Conservation (phyloP, 2,888 invertebrate genomes). For the Oasisia sp. region DNA sequence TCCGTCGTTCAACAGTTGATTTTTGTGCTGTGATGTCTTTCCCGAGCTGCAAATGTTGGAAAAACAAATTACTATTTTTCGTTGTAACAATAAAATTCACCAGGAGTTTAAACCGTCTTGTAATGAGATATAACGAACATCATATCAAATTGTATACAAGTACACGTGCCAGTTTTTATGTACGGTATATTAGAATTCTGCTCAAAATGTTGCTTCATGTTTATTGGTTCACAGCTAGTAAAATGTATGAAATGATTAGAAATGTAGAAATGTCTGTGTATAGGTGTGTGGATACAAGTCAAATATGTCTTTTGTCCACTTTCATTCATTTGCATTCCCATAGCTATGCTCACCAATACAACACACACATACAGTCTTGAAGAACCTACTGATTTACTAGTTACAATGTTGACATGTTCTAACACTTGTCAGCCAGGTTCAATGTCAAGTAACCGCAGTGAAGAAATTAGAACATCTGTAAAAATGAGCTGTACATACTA, state of each 20-base stretch:
- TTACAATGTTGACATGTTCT: not conserved
- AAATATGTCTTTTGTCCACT: not conserved
- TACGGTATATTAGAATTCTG: no score
- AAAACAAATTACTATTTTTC: not conserved
- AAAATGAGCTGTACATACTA: no score
- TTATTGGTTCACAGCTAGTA: not conserved
- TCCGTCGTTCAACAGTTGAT: not conserved
- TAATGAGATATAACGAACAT: no score
- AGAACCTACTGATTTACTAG: not conserved
- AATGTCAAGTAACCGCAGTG: not conserved
- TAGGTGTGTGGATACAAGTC: not conserved
- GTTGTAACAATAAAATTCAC: not conserved
- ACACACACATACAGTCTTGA: not conserved
- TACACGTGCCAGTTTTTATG: no score
- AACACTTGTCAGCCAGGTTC: not conserved
- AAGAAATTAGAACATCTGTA: not conserved
- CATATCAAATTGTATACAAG: no score
- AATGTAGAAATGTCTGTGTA: not conserved
- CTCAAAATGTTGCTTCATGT: no score
- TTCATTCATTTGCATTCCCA: not conserved
- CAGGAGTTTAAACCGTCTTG: not conserved
- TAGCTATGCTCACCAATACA: not conserved
- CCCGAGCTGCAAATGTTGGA: not conserved
- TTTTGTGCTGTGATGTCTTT: not conserved
- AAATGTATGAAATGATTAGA: not conserved